Percentiles rank a stretch among this genome's conserved stretches.
phyloP scores from a whole-genome alignment of 2,113 vertebrate genomes.

The Pelmatolapia mariae region DNA sequence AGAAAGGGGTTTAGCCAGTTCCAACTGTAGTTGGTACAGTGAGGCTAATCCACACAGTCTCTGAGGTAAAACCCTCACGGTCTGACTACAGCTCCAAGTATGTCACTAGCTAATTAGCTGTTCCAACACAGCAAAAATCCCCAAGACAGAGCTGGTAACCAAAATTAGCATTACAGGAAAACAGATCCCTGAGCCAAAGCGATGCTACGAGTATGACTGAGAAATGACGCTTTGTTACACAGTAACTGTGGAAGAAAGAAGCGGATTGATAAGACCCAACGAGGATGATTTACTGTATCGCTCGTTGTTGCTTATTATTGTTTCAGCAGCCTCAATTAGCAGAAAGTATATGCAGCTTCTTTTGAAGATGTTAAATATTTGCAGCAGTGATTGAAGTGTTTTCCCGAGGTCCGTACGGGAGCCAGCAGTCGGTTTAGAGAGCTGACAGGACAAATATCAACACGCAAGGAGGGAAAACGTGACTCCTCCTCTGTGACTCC shows the following conservation, averaged over 20 bases:
- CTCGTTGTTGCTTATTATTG: not conserved
- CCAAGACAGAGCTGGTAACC: not conserved
- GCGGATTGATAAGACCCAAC: not conserved
- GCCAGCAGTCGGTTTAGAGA: conserved; percentile 15
- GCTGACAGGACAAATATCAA: conserved; percentile 53
- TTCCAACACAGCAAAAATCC: not conserved
- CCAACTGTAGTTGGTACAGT: not conserved
- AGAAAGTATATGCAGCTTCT: not conserved
- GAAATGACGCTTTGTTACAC: not conserved
- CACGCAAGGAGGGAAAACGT: not conserved
- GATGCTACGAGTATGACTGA: not conserved
- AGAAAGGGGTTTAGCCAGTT: not conserved
- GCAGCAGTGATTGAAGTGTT: conserved; percentile 17
- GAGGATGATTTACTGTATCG: not conserved
- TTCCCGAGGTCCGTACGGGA: not conserved
- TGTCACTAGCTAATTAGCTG: not conserved
- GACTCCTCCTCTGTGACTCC: not conserved
- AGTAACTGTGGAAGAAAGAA: not conserved
- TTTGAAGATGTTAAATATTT: conserved; percentile 44
- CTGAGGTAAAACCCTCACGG: not conserved
- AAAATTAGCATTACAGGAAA: not conserved
- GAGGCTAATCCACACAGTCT: not conserved
- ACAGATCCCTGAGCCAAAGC: not conserved
- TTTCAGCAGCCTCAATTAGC: not conserved
- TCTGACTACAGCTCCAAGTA: not conserved